These are phyloP conservation scores for Trissolcus basalis DNA, from an alignment of 1,140 invertebrate species.

Conservation along the genomic window DNA sequence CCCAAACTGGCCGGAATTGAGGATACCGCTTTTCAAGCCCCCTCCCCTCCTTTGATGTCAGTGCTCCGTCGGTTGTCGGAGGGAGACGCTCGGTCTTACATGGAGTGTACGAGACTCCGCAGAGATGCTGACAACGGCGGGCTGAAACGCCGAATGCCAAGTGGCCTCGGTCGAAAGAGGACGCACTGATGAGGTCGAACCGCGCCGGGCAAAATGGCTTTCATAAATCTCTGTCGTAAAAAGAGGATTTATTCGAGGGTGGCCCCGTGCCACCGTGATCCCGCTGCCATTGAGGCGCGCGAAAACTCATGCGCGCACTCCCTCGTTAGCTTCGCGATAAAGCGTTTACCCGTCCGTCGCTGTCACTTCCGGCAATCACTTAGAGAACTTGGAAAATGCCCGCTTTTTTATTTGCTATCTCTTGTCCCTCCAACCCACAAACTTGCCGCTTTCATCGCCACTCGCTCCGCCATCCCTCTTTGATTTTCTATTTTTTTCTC, in stretches of 20 bases:
- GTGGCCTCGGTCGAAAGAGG: conserved; percentile 35
- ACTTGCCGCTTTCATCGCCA: background rate
- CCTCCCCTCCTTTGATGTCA: conserved; percentile 19
- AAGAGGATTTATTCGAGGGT: conserved; percentile 72
- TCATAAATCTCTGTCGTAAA: conserved; percentile 75
- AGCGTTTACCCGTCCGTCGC: conserved; percentile 66
- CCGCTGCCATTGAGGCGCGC: conserved; percentile 63
- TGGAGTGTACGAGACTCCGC: conserved; percentile 12
- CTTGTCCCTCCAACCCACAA: conserved; percentile 1
- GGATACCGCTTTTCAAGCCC: conserved; percentile 56
- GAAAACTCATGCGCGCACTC: conserved; percentile 64
- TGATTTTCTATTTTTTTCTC: conserved; percentile 19
- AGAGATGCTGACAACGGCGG: conserved; percentile 38
- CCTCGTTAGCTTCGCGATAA: conserved; percentile 72
- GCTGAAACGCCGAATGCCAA: conserved; percentile 13
- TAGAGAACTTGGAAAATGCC: conserved; percentile 51
- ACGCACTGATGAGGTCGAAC: conserved; percentile 34
- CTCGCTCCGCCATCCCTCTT: conserved; percentile 1
- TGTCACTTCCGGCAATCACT: conserved; percentile 71
- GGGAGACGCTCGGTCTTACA: conserved; percentile 2
- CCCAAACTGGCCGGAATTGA: conserved; percentile 70
- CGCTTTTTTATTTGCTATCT: conserved; percentile 33
- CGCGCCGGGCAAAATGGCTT: conserved; percentile 65
- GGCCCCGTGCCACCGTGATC: conserved; percentile 58
- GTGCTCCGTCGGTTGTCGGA: conserved; percentile 1